Base-by-base conservation (phyloP, 1,140 invertebrate genomes). In the Drosophila carrolli region DNA sequence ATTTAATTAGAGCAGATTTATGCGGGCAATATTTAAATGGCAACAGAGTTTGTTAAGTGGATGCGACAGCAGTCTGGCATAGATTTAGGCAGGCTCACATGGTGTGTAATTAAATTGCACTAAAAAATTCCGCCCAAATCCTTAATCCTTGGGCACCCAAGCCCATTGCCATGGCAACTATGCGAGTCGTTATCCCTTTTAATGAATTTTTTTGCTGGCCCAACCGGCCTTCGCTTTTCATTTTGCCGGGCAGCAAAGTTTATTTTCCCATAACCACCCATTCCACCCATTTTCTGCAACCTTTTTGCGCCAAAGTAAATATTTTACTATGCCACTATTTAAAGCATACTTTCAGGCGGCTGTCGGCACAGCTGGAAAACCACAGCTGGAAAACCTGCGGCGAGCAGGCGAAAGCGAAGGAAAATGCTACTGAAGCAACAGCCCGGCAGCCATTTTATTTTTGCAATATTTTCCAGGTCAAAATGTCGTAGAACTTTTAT, bases 401-500 rank as follows among this genome's bases (percentile, higher is more conserved):
- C 61, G 61, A 48, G 51, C 37, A 29, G 60, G 38, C 51, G 66
- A 47, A 23, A 35, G 56, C 16, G 27, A n/a, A 46, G 57, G 41
- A 41, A 32, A 67, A 8, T 37, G 60, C 46, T 40, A 37, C 41
- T 54, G 48, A 65, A 81, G 82, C 82, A 85, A 85, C 82, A 85
- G 82, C 54, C 81, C 65, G 81, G 74, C 68, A 61, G 78, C 82
- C 79, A 77, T 89, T 88, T 88, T 89, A 88, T 88, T 88, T 71
- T 88, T 78, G 85, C 67, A 88, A 89, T 86, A 88, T 89, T 88
- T 82, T 88, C 73, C 68, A 88, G 84, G 84, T 88, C 84, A 88
- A 80, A 83, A 80, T 86, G 84, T 88, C 84, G 84, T 80, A 88
- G 79, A 89, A 83, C 84, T 88, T 88, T 80, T 88, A 88, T 88